Percentiles rank a stretch among this genome's conserved stretches.
Evolutionary conservation across 2,888 invertebrate genomes (phyloP).

Genomic region (Tiliacea aurago): DNA sequence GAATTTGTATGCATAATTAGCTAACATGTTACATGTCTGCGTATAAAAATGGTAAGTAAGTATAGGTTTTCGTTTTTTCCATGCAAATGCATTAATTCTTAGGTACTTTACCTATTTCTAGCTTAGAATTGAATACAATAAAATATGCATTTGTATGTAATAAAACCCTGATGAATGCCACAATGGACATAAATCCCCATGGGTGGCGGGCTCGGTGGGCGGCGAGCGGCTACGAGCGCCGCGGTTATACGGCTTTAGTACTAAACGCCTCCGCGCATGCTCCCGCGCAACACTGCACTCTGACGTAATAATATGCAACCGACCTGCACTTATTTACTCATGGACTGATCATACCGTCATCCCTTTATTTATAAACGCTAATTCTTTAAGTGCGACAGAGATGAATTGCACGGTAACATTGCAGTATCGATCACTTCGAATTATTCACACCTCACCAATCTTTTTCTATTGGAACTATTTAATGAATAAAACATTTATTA

Average conservation of each 20-base stretch:
- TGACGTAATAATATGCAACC: conserved; percentile 79
- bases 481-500: conserved; percentile 64
- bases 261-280: conserved; percentile 68
- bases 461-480: conserved; percentile 55
- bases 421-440: conserved; percentile 47
- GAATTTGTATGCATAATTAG: conserved; percentile 41
- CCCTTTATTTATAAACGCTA: conserved; percentile 62
- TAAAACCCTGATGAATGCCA: conserved; percentile 49
- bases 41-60: not conserved
- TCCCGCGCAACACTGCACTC: conserved; percentile 68
- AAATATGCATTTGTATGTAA: conserved; percentile 48
- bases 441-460: conserved; percentile 43
- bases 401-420: conserved; percentile 41
- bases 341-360: conserved; percentile 60
- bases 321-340: conserved; percentile 71
- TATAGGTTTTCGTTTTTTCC: not conserved
- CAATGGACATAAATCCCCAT: conserved; percentile 61
- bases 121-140: conserved; percentile 29
- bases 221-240: conserved; percentile 51
- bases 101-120: conserved; percentile 31
- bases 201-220: conserved; percentile 69
- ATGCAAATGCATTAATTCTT: conserved; percentile 27
- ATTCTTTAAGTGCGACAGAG: conserved; percentile 64
- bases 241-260: conserved; percentile 55
- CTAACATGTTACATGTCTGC: not conserved